A percentile compares a stretch with the other conserved stretches of the same genome.
phyloP scores from a whole-genome alignment of 2,113 vertebrate genomes.

The Pedionomus torquatus region DNA sequence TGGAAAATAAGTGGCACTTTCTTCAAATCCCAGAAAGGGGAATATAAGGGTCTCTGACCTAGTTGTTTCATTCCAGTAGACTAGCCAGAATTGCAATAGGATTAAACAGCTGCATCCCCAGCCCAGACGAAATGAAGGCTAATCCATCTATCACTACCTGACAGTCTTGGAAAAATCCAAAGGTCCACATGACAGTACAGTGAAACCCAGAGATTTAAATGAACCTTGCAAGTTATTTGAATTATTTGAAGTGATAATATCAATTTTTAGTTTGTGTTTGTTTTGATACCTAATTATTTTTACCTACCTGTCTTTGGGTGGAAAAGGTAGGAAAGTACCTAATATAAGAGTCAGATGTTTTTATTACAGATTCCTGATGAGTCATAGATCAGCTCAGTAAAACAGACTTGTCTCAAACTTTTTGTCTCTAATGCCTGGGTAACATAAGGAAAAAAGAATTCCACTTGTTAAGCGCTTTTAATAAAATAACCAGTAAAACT shows the following conservation, averaged over 20 bases:
- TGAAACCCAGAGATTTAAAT: background rate
- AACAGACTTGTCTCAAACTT: background rate
- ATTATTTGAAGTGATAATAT: background rate
- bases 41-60: background rate
- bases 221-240: background rate
- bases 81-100: background rate
- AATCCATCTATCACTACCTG: background rate
- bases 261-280: background rate
- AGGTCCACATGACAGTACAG: background rate
- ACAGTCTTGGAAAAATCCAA: background rate
- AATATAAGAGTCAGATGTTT: background rate
- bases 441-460: background rate
- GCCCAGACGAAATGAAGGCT: background rate
- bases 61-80: background rate
- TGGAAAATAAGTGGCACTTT: background rate
- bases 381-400: background rate
- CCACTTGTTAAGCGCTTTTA: background rate
- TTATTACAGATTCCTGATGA: background rate
- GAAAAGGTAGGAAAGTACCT: background rate
- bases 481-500: background rate
- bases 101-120: background rate
- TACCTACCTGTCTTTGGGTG: background rate
- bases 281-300: background rate
- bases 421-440: background rate
- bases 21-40: background rate